These are phyloP conservation scores for Pharmacophagus antenor DNA, from an alignment of 2,888 invertebrate genomes.

Conservation along the genomic window DNA sequence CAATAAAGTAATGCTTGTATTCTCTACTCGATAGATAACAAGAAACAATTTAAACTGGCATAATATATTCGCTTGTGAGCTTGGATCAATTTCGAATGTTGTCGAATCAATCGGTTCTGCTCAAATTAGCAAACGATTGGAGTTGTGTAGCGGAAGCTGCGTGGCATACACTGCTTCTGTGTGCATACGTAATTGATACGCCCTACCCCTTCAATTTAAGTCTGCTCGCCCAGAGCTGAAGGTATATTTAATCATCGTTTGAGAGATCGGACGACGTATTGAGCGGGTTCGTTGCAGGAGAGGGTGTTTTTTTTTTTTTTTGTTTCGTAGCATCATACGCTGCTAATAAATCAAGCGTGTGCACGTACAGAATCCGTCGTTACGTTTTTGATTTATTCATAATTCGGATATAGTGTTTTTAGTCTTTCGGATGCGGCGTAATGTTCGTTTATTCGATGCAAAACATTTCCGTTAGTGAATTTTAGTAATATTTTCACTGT, in stretches of 20 bases:
- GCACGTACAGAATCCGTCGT: neutral
- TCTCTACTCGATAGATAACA: no score
- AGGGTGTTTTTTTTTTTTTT: conserved; percentile 7
- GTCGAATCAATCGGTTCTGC: conserved; percentile 43
- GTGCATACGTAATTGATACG: conserved; percentile 64
- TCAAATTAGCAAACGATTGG: conserved; percentile 46
- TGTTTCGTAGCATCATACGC: neutral
- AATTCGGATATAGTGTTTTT: neutral
- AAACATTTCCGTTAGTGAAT: no score
- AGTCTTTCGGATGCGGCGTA: neutral
- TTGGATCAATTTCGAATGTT: conserved; percentile 33
- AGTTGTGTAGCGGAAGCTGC: conserved; percentile 49
- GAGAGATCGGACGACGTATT: conserved; percentile 21
- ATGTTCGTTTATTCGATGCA: neutral
- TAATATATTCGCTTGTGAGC: conserved; percentile 34
- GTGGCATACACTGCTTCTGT: conserved; percentile 49
- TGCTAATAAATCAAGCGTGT: neutral
- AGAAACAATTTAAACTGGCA: no score
- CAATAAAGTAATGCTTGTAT: no score
- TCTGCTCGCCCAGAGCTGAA: conserved; percentile 4
- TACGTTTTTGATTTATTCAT: neutral
- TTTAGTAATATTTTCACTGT: no score
- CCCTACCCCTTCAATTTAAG: conserved; percentile 59
- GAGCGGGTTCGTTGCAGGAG: conserved; percentile 3
- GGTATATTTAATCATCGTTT: conserved; percentile 44